Evolutionary conservation across 2,797 vertebrate genomes (phyloP).

Genomic region (Carduelis carduelis): DNA sequence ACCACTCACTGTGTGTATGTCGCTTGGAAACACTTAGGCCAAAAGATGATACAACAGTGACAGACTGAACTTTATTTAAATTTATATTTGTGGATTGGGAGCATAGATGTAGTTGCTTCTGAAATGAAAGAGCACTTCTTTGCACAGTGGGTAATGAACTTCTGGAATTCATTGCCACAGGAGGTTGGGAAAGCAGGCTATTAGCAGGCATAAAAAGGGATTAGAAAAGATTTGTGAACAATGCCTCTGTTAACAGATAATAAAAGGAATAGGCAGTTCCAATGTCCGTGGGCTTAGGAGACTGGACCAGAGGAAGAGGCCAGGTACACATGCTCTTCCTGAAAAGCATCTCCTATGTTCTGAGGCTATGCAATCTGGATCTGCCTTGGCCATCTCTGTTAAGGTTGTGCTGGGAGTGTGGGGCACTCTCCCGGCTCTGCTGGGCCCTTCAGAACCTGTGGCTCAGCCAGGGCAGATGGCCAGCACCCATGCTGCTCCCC

Average conservation of each 20-base stretch:
- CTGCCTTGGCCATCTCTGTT: background rate
- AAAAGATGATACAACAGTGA: background rate
- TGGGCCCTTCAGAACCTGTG: background rate
- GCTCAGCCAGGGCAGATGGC: background rate
- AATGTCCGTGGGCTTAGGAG: background rate
- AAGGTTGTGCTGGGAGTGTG: background rate
- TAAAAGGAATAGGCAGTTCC: background rate
- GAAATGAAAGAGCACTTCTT: background rate
- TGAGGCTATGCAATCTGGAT: background rate
- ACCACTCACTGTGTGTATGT: background rate
- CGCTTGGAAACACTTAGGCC: background rate
- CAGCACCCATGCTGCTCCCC: background rate
- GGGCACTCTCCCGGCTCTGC: background rate
- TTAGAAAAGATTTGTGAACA: constrained; percentile 50
- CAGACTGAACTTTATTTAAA: background rate
- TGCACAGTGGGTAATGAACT: background rate
- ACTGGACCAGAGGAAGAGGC: background rate
- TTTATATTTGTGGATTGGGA: background rate
- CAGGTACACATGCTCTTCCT: background rate
- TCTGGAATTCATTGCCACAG: background rate
- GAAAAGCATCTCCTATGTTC: background rate
- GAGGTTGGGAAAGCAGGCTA: constrained; percentile 17
- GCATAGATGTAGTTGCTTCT: background rate
- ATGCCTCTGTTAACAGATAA: constrained; percentile 6
- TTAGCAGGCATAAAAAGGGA: constrained; percentile 36